Evolutionary conservation across 2,888 invertebrate species (phyloP), one percentile per base, ranked within the genome.

Genomic region (Strigamia transsilvanica): DNA sequence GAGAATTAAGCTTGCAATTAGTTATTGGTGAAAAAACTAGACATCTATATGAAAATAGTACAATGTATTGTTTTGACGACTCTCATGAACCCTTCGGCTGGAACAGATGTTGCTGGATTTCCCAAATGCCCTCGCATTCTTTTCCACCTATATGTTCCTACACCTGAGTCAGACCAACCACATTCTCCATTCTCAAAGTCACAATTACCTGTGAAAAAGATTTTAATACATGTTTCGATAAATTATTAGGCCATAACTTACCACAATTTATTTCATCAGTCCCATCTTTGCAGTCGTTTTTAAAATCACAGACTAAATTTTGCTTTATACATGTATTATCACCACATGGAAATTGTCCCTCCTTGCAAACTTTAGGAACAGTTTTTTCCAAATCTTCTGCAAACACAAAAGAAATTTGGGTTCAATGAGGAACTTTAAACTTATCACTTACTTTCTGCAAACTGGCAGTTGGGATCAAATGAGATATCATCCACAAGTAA

Each of bases 131-230:
- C 79, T 79, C 34, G 34, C 32, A n/a, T 32, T 34, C 2, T 21
- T 18, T 41, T 42, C 79, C 79, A 79, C 18, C 18, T 38, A 41
- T 21, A 79, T 2, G 38, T 38, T n/a, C 79, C 79, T 15, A 42
- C 38, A 79, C 79, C n/a, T 41, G 79, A 18, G 41, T 79, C 79
- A 2, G 12, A 21, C 79, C 79, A 79, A 79, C 79, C 79, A 79
- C 34, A 32, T 41, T 13, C 12, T 18, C 79, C 79, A 79, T 41
- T 9, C 5, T 79, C 41, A 79, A 79, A 79, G 5, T 32, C 18
- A 32, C 34, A 34, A 42, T 5, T 12, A n/a, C 79, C 79, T 79
- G 13, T n/a, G 51, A n/a, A 51, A n/a, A 51, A 15, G 5, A 13
- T 51, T 18, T 56, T 2, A 56, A n/a, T 1, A 46, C 2, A n/a